These are phyloP conservation scores for Epinephelus moara DNA, from an alignment of 2,113 vertebrate species.

Conservation along the genomic window DNA sequence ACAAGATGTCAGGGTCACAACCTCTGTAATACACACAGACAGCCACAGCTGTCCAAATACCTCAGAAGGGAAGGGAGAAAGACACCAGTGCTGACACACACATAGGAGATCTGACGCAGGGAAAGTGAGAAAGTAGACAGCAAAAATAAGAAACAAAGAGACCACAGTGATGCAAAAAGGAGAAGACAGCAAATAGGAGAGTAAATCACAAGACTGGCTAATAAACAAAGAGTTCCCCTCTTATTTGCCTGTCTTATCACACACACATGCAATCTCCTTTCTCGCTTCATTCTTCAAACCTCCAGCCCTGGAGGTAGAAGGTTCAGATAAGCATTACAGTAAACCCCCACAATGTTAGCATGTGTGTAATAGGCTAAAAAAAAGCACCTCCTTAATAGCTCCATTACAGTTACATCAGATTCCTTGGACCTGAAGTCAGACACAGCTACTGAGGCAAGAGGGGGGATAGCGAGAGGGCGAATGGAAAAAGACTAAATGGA, in stretches of 20 bases:
- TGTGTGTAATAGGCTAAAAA: slow-evolving; percentile 38
- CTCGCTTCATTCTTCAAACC: slow-evolving; percentile 1
- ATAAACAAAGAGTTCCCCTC: background rate
- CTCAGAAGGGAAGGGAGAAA: slow-evolving; percentile 48
- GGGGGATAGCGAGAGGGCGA: slow-evolving; percentile 49
- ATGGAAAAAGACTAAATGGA: slow-evolving; percentile 79
- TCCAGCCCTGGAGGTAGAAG: background rate
- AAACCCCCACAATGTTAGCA: slow-evolving; percentile 23
- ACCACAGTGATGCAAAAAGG: slow-evolving; percentile 6
- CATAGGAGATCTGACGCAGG: background rate
- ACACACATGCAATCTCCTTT: background rate
- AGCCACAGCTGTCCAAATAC: slow-evolving; percentile 85
- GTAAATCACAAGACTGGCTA: background rate
- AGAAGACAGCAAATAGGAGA: background rate
- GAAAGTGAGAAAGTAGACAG: background rate
- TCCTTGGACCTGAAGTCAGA: slow-evolving; percentile 74
- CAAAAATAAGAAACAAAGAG: slow-evolving; percentile 2
- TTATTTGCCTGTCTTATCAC: slow-evolving; percentile 2
- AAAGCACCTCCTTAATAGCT: slow-evolving; percentile 55
- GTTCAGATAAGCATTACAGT: slow-evolving; percentile 42
- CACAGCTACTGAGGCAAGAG: slow-evolving; percentile 54
- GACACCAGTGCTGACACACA: slow-evolving; percentile 16
- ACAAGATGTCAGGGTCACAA: slow-evolving; percentile 80
- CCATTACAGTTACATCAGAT: slow-evolving; percentile 72
- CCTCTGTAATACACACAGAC: slow-evolving; percentile 77